Percentiles rank a stretch among this genome's conserved stretches.
phyloP scores from a whole-genome alignment of 2,113 vertebrate genomes.

The Antechinus flavipes region DNA sequence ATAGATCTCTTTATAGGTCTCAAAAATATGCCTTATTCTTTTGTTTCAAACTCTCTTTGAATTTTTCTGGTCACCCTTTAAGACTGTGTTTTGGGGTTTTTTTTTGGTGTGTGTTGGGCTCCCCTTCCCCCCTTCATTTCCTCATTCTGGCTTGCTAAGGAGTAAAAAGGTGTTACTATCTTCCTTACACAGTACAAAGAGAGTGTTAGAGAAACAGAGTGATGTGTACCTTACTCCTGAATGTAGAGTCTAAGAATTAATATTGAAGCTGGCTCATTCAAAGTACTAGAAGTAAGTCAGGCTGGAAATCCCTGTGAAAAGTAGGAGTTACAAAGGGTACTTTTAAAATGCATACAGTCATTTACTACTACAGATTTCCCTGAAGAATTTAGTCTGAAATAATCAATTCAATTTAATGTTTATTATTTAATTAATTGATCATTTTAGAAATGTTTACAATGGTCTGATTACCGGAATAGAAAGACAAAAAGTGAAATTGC shows the following conservation, averaged over 20 bases:
- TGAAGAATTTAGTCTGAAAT: conserved; percentile 24
- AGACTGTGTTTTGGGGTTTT: background rate
- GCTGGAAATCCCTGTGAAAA: conserved; percentile 33
- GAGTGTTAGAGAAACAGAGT: conserved; percentile 44
- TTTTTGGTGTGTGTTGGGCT: no score
- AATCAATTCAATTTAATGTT: conserved; percentile 18
- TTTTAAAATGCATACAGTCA: background rate
- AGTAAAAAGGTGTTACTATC: conserved; percentile 42
- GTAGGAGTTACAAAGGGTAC: background rate
- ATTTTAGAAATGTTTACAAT: background rate
- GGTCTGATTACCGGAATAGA: background rate
- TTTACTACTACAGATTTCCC: background rate
- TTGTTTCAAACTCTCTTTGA: conserved; percentile 33
- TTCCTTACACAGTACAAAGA: conserved; percentile 31
- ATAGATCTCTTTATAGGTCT: background rate
- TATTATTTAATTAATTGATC: background rate
- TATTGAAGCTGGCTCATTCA: conserved; percentile 35
- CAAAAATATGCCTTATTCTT: background rate
- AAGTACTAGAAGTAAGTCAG: background rate
- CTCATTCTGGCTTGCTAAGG: conserved; percentile 55
- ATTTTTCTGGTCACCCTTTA: conserved; percentile 58
- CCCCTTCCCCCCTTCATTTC: conserved; percentile 58
- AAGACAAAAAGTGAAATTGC: background rate
- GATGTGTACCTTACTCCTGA: conserved; percentile 22
- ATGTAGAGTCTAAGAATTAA: conserved; percentile 27